Percentiles rank a stretch among this genome's conserved stretches.
These are phyloP conservation scores for Cotesia typhae DNA, from an alignment of 1,140 invertebrate genomes.

Conservation along the genomic window DNA sequence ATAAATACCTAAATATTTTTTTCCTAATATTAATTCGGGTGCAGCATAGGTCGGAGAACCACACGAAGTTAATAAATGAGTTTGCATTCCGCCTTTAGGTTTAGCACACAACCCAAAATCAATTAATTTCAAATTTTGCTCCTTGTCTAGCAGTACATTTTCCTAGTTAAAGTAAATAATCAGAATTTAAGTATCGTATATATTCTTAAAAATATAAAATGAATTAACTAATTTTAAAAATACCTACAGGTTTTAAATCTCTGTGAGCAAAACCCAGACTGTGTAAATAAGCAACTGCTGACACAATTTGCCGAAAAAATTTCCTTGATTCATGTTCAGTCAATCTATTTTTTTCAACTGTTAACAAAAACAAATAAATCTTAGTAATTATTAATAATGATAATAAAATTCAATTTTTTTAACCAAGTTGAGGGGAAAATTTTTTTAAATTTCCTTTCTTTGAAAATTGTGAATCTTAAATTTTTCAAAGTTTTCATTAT, in stretches of 20 bases:
- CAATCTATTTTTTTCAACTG: slow-evolving; percentile 76
- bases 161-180: slow-evolving; percentile 66
- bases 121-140: slow-evolving; percentile 85
- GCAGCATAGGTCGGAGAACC: slow-evolving; percentile 85
- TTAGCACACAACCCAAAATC: slow-evolving; percentile 91
- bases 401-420: too few species aligned
- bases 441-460: too few species aligned
- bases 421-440: too few species aligned
- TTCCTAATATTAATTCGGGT: slow-evolving; percentile 69
- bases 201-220: not conserved
- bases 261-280: slow-evolving; percentile 79
- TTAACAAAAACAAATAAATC: slow-evolving; percentile 42
- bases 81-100: slow-evolving; percentile 75
- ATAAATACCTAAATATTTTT: slow-evolving; percentile 64
- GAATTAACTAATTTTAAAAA: not conserved
- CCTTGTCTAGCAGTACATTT: slow-evolving; percentile 83
- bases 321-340: slow-evolving; percentile 75
- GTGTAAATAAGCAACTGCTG: slow-evolving; percentile 82
- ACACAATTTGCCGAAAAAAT: slow-evolving; percentile 82
- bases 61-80: slow-evolving; percentile 78
- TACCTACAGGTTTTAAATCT: slow-evolving; percentile 82
- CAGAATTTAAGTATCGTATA: too few species aligned
- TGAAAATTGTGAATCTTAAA: not conserved
- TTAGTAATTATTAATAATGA: not conserved
- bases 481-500: slow-evolving; percentile 16